Evolutionary conservation across 2,113 vertebrate species (phyloP), one percentile per base, ranked within the genome.

Genomic region (Polyodon spathula): DNA sequence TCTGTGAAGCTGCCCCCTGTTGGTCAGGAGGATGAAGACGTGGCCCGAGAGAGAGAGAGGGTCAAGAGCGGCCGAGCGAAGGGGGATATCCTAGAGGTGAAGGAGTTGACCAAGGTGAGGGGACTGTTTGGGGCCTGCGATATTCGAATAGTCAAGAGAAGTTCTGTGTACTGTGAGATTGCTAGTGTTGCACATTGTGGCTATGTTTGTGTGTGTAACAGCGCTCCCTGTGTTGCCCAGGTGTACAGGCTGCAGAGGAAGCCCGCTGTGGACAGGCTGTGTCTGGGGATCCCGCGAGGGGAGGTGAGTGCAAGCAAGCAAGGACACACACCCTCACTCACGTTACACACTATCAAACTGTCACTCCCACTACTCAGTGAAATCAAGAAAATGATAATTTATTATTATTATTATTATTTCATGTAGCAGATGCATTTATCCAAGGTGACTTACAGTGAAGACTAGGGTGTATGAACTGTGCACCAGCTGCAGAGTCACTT

Each of bases 241-340:
- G 73, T 89, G 41, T 89, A 89, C 67, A 82, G 79, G 63, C 40
- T 61, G 1, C 78, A 84, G 40, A 81, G 51, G 65, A 86, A 80
- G 60, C 82, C 86, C 1, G 86, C 86, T 0, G 85, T 87, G 44
- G 77, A 88, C 69, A 80, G 78, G 37, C 81, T 89, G 50, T 88
- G 85, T 63, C 73, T 89, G 8, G 83, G 86, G 16, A 88, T 89
- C 71, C 88, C 85, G 10, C 82, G 78, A 37, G 80, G 84, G 2
- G 88, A 89, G 81, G 87, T 88, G 63, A 71, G 74, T 27, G 17
- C 52, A 8, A 41, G 40, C 52, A 8, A 41, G 40, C 17, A 27
- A 15, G 6, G 2, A 27, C 15, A 27, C 27, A 56, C 27, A 56
- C 4, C 27, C 8, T 11, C 54, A 37, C 27, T 6, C 54, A 37